Evolutionary conservation across 35 echinoderm and acorn worm species (phyloP), one percentile per base, ranked within the genome.

Genomic region (Apostichopus californicus): DNA sequence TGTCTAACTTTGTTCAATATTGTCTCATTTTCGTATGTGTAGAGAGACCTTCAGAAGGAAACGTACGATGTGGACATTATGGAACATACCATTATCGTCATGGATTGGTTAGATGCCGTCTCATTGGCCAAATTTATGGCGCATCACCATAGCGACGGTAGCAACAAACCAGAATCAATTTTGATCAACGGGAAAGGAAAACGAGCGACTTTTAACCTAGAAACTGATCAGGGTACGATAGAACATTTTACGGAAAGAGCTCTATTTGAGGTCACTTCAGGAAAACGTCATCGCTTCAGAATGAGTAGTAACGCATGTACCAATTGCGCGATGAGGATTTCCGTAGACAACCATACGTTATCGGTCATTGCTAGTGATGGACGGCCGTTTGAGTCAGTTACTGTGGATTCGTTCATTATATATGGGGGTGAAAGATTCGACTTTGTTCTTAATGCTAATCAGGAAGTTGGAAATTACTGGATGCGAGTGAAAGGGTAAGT

Each of bases 171-270:
- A 11, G 97, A 96, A 56, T 78, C 97, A 12, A 92, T 99, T 28
- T 57, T 99, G 26, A 96, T 99, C 57, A 99, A 99, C 57, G 97
- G 97, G 2, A 99, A 94, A 77, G 97, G 97, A 15, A 79, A 85
- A 46, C 65, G 94, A 68, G 71, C 61, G 12, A 12, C n/a, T 1
- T 85, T 85, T 59, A 55, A 3, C n/a, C 57, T 17, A 59, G 81
- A 85, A 20, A 85, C 57, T 18, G 18, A 18, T 28, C 11, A 55
- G 4, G 14, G 14, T 11, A 14, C 86, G 78, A 59, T 20, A 4
- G 68, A 88, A 77, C 70, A 91, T 11, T 79, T 80, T 63, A 77
- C 34, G 5, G 85, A 93, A 89, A 23, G 86, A 66, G 60, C 46
- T 18, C 52, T 89, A 12, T 87, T 93, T 89, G 9, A 65, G 5